Evolutionary conservation across 2,797 vertebrate genomes (phyloP).

Genomic region (Sebastes oblongus): DNA sequence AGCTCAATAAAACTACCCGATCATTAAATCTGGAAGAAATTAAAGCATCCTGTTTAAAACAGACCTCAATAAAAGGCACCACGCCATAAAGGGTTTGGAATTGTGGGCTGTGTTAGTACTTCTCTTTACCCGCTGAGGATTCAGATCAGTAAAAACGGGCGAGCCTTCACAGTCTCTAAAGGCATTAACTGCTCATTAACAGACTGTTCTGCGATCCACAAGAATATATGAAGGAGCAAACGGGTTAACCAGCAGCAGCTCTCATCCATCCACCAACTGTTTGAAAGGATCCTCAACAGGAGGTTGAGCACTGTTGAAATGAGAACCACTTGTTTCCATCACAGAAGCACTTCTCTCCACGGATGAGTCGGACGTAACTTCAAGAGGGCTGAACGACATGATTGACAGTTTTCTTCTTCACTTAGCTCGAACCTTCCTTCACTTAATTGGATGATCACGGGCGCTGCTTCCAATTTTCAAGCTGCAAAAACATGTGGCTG

Average conservation of each 20-base stretch:
- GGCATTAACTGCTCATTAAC: constrained; percentile 7
- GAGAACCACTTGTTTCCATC: not conserved
- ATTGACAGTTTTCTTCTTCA: not conserved
- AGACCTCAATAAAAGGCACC: constrained; percentile 13
- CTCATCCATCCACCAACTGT: not conserved
- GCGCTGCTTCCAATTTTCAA: not conserved
- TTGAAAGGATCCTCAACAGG: not conserved
- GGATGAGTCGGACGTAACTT: not conserved
- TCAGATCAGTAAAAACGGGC: not conserved
- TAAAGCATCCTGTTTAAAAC: constrained; percentile 7
- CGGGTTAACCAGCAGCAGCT: not conserved
- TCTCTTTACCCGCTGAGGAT: not conserved
- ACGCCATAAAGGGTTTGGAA: not conserved
- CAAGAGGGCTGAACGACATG: not conserved
- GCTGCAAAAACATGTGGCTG: not conserved
- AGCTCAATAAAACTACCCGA: constrained; percentile 8
- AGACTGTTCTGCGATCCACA: not conserved
- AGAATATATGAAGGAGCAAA: not conserved
- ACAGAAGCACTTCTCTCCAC: not conserved
- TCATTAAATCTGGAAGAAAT: constrained; percentile 29
- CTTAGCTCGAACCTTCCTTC: not conserved
- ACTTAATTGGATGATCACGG: not conserved
- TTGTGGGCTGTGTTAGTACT: not conserved
- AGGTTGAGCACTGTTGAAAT: not conserved
- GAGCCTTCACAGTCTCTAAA: not conserved